Evolutionary conservation across 2,113 vertebrate species (phyloP).

Genomic region (Isurus oxyrinchus): DNA sequence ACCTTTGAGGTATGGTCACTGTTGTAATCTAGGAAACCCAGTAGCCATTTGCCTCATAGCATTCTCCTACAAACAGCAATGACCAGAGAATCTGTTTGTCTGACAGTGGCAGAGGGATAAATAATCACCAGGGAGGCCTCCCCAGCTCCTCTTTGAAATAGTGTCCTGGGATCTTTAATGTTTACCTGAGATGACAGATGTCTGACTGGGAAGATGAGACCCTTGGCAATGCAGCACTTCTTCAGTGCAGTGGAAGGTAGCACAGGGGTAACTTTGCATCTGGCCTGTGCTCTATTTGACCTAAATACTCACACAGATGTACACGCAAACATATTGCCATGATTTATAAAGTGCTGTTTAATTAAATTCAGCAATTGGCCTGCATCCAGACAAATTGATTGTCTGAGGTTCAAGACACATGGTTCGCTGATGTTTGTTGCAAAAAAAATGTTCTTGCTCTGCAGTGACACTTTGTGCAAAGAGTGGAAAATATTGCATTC

Average conservation of each 20-base stretch:
- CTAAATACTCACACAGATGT: neutral
- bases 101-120: neutral
- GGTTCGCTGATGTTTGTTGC: neutral
- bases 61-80: neutral
- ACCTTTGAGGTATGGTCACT: neutral
- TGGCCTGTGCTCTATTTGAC: neutral
- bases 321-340: neutral
- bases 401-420: neutral
- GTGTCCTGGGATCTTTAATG: neutral
- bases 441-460: neutral
- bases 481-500: neutral
- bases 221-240: neutral
- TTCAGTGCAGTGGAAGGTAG: neutral
- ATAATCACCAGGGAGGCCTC: neutral
- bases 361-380: constrained; percentile 2
- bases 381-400: neutral
- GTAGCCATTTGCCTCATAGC: neutral
- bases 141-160: neutral
- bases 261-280: neutral
- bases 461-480: neutral
- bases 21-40: neutral
- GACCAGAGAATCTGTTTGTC: neutral
- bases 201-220: too few relatives aligned
- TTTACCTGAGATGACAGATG: neutral
- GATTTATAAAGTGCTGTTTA: neutral